Conservation (phyloP, 1,140 invertebrate species). For the Ips nitidus region DNA sequence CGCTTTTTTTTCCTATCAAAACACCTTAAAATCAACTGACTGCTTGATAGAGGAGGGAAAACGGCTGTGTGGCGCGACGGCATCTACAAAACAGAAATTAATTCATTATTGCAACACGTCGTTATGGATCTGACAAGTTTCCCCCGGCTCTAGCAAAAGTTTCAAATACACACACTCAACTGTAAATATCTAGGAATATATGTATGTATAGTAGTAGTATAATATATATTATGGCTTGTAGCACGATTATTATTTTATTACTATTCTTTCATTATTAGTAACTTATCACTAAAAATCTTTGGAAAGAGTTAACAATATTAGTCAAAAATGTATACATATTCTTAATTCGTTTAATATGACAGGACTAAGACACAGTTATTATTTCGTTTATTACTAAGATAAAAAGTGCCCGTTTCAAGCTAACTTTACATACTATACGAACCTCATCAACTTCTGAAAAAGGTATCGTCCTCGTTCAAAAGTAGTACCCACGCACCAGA, state of each 20-base stretch:
- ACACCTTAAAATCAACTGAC: conserved; percentile 44
- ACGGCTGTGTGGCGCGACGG: conserved; percentile 20
- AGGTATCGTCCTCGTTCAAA: background rate
- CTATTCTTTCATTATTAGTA: conserved; percentile 40
- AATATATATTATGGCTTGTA: conserved; percentile 15
- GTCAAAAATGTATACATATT: conserved; percentile 52
- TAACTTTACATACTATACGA: background rate
- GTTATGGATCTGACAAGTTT: background rate
- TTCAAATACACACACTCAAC: conserved; percentile 15
- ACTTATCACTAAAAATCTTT: conserved; percentile 52
- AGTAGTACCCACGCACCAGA: conserved; percentile 4
- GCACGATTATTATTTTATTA: conserved; percentile 40
- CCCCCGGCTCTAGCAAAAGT: conserved; percentile 27
- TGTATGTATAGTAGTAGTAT: background rate
- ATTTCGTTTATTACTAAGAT: conserved; percentile 46
- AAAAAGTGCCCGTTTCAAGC: conserved; percentile 15
- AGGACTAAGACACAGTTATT: conserved; percentile 54
- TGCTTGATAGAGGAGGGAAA: conserved; percentile 45
- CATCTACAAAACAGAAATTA: conserved; percentile 41
- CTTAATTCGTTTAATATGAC: conserved; percentile 54
- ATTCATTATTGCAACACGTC: conserved; percentile 7
- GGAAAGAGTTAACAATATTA: conserved; percentile 53
- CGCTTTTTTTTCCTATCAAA: conserved; percentile 44
- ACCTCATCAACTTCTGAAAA: no score
- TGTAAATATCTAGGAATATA: conserved; percentile 37